Evolutionary conservation across 2,113 vertebrate genomes (phyloP), one percentile per base, ranked within the genome.

Genomic region (Ibidorhyncha struthersii): DNA sequence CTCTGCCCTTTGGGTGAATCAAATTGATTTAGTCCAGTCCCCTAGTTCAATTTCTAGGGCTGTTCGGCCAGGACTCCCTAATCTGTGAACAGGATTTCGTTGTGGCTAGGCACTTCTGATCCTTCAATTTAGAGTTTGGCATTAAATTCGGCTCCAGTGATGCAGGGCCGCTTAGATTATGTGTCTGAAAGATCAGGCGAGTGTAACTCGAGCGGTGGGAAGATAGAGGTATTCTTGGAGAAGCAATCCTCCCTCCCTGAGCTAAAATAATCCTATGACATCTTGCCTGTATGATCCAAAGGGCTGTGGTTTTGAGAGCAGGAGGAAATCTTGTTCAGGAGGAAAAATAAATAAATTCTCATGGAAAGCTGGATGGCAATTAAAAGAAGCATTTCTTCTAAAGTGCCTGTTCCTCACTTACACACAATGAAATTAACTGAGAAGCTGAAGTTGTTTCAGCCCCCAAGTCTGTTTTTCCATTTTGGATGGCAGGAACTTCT

Each of bases 101-200:
- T 95, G 78, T 96, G 84, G 47, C 53, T 76, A 80, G 96, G 86
- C 12, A 52, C 22, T 93, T 84, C 88, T 92, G 96, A 97, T 96
- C 85, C 95, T 94, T 97, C 94, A 90, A 14, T 97, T 96, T 96
- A 96, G 59, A 34, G 70, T 40, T 94, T 96, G 89, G 92, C 86
- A 96, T 97, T 97, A 97, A 97, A 98, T 94, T 98, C 83, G 76
- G 78, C 69, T 96, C 78, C 93, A 94, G 73, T 81, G 96, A 96
- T 96, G 95, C 96, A 95, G 66, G 93, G 81, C 67, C 12, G 4
- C 78, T 96, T 92, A 94, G 94, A 96, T 97, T 95, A 86, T 65
- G 83, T 82, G 86, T 89, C 84, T 96, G 91, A 95, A 96, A 95
- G 83, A 94, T 95, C 81, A 90, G 50, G 80, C 49, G 6, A 86